phyloP scores from a whole-genome alignment of 2,797 vertebrate species.

The Sarcophilus harrisii region DNA sequence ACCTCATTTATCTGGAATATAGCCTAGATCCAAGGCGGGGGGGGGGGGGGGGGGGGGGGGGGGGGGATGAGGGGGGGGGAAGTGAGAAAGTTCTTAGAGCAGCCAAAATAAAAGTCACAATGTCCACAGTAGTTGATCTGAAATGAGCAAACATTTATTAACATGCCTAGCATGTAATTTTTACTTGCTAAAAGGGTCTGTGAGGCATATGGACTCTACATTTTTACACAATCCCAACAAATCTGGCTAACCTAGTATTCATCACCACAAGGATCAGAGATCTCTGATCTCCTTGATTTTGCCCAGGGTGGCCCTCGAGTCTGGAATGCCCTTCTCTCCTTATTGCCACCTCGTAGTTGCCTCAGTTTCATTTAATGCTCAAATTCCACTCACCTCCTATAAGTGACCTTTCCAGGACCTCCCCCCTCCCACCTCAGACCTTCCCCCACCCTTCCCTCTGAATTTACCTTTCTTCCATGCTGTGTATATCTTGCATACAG shows the following conservation, averaged over 20 bases:
- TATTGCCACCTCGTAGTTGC: background rate
- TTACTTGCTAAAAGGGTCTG: background rate
- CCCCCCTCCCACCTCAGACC: background rate
- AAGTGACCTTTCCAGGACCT: background rate
- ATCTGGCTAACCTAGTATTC: background rate
- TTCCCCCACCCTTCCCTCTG: background rate
- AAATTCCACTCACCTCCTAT: background rate
- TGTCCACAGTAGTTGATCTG: background rate
- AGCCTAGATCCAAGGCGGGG: background rate
- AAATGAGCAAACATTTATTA: background rate
- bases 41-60: background rate
- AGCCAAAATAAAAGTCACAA: background rate
- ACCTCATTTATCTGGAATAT: background rate
- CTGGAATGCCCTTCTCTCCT: background rate
- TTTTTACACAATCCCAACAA: background rate
- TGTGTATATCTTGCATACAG: background rate
- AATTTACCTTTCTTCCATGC: background rate
- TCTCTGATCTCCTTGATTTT: background rate
- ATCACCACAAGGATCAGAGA: background rate
- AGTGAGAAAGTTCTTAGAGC: background rate
- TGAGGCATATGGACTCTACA: background rate
- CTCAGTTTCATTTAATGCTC: background rate
- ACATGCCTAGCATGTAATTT: background rate
- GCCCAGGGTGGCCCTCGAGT: too few species aligned
- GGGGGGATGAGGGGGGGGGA: background rate